Percentiles rank a stretch among this genome's conserved stretches.
Conservation (phyloP, 2,888 invertebrate species). For the Synergus japonicus region DNA sequence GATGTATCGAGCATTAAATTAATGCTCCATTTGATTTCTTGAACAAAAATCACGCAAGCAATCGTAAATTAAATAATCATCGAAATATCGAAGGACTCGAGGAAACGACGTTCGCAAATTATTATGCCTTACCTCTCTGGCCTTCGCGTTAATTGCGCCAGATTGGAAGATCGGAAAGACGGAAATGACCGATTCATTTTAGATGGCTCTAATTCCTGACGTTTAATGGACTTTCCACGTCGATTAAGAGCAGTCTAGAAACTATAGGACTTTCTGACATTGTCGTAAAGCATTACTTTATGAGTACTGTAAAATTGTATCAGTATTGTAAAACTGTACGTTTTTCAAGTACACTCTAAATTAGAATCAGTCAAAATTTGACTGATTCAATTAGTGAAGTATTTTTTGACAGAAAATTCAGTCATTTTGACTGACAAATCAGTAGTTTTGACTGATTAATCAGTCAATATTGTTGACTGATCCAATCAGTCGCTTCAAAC, state of each 20-base stretch:
- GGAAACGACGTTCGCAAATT: constrained; percentile 21
- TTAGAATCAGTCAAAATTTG: no score
- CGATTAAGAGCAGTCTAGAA: constrained; percentile 17
- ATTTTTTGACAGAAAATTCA: no score
- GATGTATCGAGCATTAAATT: background rate
- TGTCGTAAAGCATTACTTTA: background rate
- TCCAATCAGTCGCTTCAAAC: no score
- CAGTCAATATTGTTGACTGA: no score
- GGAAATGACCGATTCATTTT: constrained; percentile 46
- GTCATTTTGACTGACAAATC: no score
- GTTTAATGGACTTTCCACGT: constrained; percentile 37
- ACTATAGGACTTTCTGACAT: constrained; percentile 18
- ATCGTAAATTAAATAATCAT: constrained; percentile 37
- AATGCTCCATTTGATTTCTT: background rate
- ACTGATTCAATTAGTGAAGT: no score
- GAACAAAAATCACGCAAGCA: background rate
- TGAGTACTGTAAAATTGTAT: background rate
- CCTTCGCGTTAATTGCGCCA: constrained; percentile 41
- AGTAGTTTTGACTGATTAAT: no score
- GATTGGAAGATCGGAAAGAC: constrained; percentile 47
- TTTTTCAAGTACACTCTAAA: no score
- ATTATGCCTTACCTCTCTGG: constrained; percentile 33
- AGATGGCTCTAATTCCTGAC: constrained; percentile 34
- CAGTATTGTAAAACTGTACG: background rate
- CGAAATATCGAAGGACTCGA: constrained; percentile 24